These are phyloP conservation scores for Poicephalus meyeri DNA, from an alignment of 2,113 vertebrate species.

Conservation along the genomic window DNA sequence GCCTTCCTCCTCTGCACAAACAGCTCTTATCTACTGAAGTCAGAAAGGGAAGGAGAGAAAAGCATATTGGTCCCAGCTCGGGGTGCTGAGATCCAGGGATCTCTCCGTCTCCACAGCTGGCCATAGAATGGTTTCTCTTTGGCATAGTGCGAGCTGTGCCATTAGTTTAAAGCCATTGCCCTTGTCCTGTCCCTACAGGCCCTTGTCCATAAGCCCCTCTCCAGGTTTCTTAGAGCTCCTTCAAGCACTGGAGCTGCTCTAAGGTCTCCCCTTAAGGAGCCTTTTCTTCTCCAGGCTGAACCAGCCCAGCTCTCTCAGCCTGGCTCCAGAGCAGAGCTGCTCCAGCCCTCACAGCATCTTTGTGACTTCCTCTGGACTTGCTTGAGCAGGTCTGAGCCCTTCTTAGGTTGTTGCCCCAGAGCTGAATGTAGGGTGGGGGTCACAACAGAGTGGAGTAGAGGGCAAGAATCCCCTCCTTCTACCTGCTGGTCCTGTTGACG, in stretches of 20 bases:
- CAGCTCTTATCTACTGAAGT: rapidly evolving
- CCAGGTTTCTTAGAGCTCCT: neutral
- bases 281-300: neutral
- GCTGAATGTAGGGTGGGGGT: neutral
- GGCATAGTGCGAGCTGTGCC: neutral
- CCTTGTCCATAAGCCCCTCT: neutral
- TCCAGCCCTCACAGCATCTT: neutral
- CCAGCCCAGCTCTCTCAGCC: neutral
- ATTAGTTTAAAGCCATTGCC: too few species aligned
- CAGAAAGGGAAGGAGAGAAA: rapidly evolving
- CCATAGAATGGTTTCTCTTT: neutral
- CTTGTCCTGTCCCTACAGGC: neutral
- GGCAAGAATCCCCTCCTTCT: neutral
- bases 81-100: neutral
- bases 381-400: neutral
- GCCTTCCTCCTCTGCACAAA: rapidly evolving
- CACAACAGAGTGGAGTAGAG: neutral
- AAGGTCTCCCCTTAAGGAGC: neutral
- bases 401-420: neutral
- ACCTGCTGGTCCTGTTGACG: neutral
- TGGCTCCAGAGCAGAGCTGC: neutral
- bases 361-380: neutral
- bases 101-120: neutral
- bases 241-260: neutral
- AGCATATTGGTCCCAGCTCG: rapidly evolving